Evolutionary conservation across 2,888 invertebrate genomes (phyloP).

Genomic region (Mythimna ferrago): DNA sequence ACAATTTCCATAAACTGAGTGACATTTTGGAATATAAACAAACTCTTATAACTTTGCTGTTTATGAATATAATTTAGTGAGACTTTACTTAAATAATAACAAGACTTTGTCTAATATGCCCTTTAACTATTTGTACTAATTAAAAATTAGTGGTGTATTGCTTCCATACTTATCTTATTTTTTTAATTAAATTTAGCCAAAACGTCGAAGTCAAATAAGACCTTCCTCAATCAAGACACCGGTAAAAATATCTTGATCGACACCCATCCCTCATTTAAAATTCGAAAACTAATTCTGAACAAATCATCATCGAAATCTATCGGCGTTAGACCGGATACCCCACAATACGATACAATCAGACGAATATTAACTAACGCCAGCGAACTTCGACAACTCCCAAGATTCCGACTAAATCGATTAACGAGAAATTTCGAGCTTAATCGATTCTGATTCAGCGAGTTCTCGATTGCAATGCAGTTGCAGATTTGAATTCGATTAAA

Average conservation of each 20-base stretch:
- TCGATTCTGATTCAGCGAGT: slow-evolving; percentile 82
- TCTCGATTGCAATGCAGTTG: slow-evolving; percentile 77
- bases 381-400: slow-evolving; percentile 57
- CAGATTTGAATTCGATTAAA: slow-evolving; percentile 73
- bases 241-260: slow-evolving; percentile 6
- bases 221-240: not conserved
- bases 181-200: not conserved
- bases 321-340: slow-evolving; percentile 38
- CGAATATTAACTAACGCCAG: slow-evolving; percentile 65
- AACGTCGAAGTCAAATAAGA: not conserved
- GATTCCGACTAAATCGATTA: slow-evolving; percentile 74
- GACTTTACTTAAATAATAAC: no score
- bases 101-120: no score
- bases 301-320: slow-evolving; percentile 46
- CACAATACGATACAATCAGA: slow-evolving; percentile 74
- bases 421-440: slow-evolving; percentile 79
- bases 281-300: slow-evolving; percentile 12
- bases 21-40: no score
- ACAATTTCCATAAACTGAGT: no score
- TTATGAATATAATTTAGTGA: no score
- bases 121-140: no score
- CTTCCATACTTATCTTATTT: not conserved
- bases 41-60: no score
- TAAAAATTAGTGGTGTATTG: not conserved
- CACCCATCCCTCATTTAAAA: slow-evolving; percentile 12